Evolutionary conservation across 1,140 invertebrate species (phyloP).

Genomic region (Bombus superbus): DNA sequence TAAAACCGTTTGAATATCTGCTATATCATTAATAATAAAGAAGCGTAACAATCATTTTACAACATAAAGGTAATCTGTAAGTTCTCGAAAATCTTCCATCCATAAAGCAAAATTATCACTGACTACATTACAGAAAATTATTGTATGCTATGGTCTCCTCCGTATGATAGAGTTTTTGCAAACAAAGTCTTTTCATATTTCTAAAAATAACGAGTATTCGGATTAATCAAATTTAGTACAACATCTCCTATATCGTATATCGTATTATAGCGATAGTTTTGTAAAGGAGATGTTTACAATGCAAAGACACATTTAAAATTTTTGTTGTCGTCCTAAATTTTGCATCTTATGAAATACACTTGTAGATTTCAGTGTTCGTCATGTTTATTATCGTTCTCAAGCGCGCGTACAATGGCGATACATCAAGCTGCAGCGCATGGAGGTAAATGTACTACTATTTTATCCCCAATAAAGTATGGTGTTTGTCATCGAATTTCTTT

Average conservation of each 20-base stretch:
- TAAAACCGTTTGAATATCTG: background rate
- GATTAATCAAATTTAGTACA: background rate
- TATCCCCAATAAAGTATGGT: background rate
- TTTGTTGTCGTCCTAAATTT: background rate
- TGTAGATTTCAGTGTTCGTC: slow-evolving; percentile 31
- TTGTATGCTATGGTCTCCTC: too few species aligned
- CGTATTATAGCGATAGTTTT: background rate
- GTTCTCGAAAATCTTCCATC: background rate
- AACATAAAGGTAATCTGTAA: background rate
- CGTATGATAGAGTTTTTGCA: too few species aligned
- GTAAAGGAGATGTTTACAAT: background rate
- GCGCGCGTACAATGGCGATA: slow-evolving; percentile 16
- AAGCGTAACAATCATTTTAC: background rate
- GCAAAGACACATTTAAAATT: background rate
- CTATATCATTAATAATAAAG: background rate
- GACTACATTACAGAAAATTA: too few species aligned
- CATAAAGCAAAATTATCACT: background rate
- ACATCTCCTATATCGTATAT: background rate
- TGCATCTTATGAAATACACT: background rate
- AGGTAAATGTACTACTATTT: slow-evolving; percentile 31
- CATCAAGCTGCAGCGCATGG: slow-evolving; percentile 34
- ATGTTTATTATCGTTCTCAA: slow-evolving; percentile 31
- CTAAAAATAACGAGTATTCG: background rate
- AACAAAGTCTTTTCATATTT: background rate
- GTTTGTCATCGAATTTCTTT: slow-evolving; percentile 33